Conservation (phyloP, 1,140 invertebrate genomes). For the Drosophila bocki region DNA sequence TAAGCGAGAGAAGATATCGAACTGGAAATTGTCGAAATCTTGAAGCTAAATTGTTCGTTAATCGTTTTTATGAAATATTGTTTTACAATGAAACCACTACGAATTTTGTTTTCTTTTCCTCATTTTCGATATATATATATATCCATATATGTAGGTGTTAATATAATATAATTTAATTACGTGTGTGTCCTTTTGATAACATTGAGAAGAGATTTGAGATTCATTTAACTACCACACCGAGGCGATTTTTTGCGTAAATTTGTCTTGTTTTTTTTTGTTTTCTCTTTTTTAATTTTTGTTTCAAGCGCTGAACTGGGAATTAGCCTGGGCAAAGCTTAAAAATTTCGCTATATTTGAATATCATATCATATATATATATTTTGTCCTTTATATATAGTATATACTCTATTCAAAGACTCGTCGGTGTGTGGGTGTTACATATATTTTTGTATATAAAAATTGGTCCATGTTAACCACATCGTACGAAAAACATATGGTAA, state of each 20-base stretch:
- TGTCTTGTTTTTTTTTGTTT: conserved; percentile 27
- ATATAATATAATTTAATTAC: conserved; percentile 57
- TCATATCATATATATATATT: conserved; percentile 48
- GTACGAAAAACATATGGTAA: conserved; percentile 51
- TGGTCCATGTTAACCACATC: conserved; percentile 82
- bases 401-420: conserved; percentile 46
- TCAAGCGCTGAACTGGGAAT: conserved; percentile 56
- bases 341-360: conserved; percentile 76
- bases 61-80: conserved; percentile 72
- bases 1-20: conserved; percentile 49
- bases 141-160: conserved; percentile 20
- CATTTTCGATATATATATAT: conserved; percentile 28
- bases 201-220: conserved; percentile 83
- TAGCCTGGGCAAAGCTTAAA: conserved; percentile 70
- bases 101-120: conserved; percentile 63
- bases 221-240: conserved; percentile 84
- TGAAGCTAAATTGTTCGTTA: conserved; percentile 55
- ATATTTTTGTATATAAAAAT: conserved; percentile 69
- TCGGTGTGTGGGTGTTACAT: conserved; percentile 61
- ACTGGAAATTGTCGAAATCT: conserved; percentile 45
- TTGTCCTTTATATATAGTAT: conserved; percentile 41
- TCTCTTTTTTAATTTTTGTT: conserved; percentile 11
- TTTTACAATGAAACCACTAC: conserved; percentile 85
- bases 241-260: conserved; percentile 62
- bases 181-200: conserved; percentile 64